phyloP scores from a whole-genome alignment of 2,797 vertebrate genomes.

The Glyptemys insculpta region DNA sequence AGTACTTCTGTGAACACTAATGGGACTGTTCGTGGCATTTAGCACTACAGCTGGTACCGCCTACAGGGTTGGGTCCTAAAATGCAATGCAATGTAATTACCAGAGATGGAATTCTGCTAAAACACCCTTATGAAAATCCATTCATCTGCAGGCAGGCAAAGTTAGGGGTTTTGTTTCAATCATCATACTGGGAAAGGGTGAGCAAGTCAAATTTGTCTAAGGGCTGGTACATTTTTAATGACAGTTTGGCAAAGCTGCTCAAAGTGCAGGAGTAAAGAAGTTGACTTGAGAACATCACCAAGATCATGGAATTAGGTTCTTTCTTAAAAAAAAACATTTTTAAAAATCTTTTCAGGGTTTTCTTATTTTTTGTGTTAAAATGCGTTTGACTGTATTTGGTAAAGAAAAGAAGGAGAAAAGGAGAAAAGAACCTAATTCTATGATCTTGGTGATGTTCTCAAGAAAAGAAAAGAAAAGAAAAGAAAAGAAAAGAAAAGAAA shows the following conservation, averaged over 20 bases:
- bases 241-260: background rate
- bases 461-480: background rate
- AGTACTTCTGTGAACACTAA: background rate
- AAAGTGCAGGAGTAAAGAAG: background rate
- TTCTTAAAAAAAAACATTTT: background rate
- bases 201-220: background rate
- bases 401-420: background rate
- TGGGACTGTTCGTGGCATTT: background rate
- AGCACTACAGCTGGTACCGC: background rate
- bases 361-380: background rate
- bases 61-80: background rate
- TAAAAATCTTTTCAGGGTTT: background rate
- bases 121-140: constrained; percentile 2
- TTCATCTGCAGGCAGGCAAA: background rate
- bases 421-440: background rate
- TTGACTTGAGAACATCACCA: background rate
- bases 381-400: background rate
- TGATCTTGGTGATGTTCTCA: background rate
- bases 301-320: background rate
- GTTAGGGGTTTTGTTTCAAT: background rate
- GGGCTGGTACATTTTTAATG: background rate
- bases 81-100: background rate
- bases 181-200: background rate
- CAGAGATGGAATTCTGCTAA: background rate
- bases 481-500: too few relatives aligned